Base-by-base conservation (phyloP, 2,888 invertebrate species). In the Napeogenes sylphis region DNA sequence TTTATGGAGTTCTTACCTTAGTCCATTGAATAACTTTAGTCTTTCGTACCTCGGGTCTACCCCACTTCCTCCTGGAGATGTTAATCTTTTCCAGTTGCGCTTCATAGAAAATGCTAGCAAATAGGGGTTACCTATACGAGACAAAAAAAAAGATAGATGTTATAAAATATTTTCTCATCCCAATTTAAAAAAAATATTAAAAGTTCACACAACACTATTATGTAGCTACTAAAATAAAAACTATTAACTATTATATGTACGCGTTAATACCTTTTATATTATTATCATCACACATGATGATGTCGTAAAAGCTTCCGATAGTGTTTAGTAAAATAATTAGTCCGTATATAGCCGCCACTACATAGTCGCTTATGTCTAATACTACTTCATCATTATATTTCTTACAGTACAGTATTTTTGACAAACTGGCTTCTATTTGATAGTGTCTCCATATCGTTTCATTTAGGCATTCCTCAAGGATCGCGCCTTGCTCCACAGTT, bases 381-480 rank as follows among this genome's bases (percentile, higher is more conserved):
- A 46, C 56, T 2, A 63, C 64, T 51, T 30, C 70, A 2, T 84
- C 82, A 3, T 73, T 73, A 33, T 78, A 68, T 58, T 67, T 75
- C 4, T 83, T 79, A 70, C 90, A 90, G 67, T 89, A 85, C 4
- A 73, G 64, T 59, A 90, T 55, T 55, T 78, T 69, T 4, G 75
- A 68, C 46, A 87, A 21, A 45, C 66, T 80, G 1, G 75, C 83
- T 71, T 88, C 79, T 32, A 90, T 46, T 56, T 74, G 65, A 65
- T 87, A 85, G 3, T 79, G 66, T 2, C 62, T 73, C 79, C 80
- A 84, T 6, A 87, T 63, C 2, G 83, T 79, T 61, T 80, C 66
- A 60, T 90, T 89, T 1, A 85, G 68, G 80, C 89, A 89, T 79
- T 56, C 75, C 69, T 77, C 84, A 78, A 89, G 83, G 80, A 70